These are phyloP conservation scores for Tapera naevia DNA, from an alignment of 2,797 vertebrate genomes.

Conservation along the genomic window DNA sequence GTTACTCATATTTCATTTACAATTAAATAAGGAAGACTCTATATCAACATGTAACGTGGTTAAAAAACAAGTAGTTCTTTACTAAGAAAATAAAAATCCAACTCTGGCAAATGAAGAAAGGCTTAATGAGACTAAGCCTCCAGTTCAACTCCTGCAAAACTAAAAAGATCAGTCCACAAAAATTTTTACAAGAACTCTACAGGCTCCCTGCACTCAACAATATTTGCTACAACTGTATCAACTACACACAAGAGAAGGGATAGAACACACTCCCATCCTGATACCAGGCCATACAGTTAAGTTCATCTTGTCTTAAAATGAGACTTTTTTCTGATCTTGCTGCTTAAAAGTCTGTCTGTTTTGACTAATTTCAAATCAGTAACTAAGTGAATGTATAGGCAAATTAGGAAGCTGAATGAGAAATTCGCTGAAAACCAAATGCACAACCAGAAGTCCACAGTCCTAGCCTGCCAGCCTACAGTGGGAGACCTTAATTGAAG, in stretches of 20 bases:
- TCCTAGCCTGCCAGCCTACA: not conserved
- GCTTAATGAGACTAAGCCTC: not conserved
- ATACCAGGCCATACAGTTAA: not conserved
- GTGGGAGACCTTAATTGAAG: not conserved
- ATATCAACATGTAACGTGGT: not conserved
- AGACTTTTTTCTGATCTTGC: not conserved
- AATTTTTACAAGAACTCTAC: not conserved
- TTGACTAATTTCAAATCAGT: not conserved
- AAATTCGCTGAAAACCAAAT: not conserved
- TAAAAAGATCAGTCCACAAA: not conserved
- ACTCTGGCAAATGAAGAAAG: not conserved
- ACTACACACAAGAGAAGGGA: not conserved
- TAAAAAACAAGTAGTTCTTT: not conserved
- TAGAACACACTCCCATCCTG: not conserved
- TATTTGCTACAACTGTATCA: not conserved
- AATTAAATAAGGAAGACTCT: not conserved
- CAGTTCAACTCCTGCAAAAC: not conserved
- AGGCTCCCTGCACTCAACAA: not conserved
- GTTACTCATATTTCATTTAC: not conserved
- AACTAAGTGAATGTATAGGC: not conserved
- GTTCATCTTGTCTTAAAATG: not conserved
- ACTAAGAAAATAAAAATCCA: not conserved
- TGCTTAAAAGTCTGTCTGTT: not conserved
- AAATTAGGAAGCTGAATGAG: not conserved
- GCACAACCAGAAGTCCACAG: not conserved